phyloP scores from a whole-genome alignment of 2,113 vertebrate species.

The Pollachius pollachius region DNA sequence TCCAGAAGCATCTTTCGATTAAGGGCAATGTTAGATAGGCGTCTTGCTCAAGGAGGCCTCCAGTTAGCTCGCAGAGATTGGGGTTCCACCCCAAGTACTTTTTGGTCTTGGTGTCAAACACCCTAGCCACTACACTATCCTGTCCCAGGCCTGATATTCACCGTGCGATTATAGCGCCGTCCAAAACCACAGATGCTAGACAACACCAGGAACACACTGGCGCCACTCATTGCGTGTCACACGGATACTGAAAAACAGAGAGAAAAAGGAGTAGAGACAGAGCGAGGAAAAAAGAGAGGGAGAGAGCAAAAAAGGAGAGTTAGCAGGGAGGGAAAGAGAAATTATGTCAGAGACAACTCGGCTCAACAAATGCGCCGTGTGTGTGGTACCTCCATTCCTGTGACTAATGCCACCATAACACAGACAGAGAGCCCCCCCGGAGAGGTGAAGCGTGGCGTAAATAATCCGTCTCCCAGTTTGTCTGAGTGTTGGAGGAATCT shows the following conservation, averaged over 20 bases:
- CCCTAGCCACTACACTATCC: no score
- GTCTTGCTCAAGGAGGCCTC: no score
- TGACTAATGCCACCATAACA: conserved; percentile 52
- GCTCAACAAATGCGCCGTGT: conserved; percentile 18
- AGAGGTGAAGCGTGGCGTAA: conserved; percentile 53
- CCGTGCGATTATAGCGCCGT: neutral
- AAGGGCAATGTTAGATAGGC: no score
- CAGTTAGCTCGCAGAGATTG: no score
- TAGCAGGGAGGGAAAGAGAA: neutral
- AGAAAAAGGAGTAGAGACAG: neutral
- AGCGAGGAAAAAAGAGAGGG: neutral
- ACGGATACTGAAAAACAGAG: conserved; percentile 45
- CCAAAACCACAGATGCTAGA: neutral
- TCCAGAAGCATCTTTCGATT: no score
- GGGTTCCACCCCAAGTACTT: no score
- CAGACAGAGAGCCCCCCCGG: conserved; percentile 50
- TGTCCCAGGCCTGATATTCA: neutral
- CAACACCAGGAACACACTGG: conserved; percentile 40
- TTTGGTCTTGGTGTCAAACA: no score
- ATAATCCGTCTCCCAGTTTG: conserved; percentile 53
- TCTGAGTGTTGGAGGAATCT: conserved; percentile 3
- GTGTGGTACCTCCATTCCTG: conserved; percentile 35
- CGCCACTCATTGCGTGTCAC: neutral
- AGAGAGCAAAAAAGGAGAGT: neutral
- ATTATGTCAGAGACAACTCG: conserved; percentile 8